phyloP scores from a whole-genome alignment of 2,888 invertebrate species.

The Rhagonycha lutea region DNA sequence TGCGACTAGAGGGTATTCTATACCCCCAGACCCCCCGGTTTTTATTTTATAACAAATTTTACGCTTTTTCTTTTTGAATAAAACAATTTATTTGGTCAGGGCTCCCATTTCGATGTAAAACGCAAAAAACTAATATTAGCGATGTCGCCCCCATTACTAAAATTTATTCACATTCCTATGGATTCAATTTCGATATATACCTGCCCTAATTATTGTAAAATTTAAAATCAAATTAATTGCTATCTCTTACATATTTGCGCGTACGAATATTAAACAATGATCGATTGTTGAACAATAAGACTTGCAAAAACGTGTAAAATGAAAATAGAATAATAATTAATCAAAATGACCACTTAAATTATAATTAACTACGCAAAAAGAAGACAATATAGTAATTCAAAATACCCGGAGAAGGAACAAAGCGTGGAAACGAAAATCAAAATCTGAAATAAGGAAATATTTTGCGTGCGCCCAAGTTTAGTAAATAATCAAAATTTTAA shows the following conservation, averaged over 20 bases:
- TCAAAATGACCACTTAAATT: background rate
- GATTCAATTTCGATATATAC: no score
- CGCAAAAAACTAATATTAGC: no score
- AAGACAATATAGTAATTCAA: background rate
- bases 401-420: background rate
- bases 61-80: no score
- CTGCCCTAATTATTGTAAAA: background rate
- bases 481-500: background rate
- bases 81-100: no score
- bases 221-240: background rate
- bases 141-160: no score
- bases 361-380: background rate
- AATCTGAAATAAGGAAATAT: background rate
- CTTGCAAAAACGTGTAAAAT: conserved; percentile 11
- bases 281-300: conserved; percentile 12
- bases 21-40: no score
- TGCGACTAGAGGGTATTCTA: no score
- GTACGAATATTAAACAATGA: conserved; percentile 26
- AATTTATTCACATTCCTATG: no score
- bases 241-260: conserved; percentile 11
- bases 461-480: background rate
- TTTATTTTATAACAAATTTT: no score
- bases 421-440: background rate
- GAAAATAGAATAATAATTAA: conserved; percentile 20
- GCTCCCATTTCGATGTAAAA: no score